phyloP scores from a whole-genome alignment of 2,797 vertebrate genomes.

The Myripristis murdjan region DNA sequence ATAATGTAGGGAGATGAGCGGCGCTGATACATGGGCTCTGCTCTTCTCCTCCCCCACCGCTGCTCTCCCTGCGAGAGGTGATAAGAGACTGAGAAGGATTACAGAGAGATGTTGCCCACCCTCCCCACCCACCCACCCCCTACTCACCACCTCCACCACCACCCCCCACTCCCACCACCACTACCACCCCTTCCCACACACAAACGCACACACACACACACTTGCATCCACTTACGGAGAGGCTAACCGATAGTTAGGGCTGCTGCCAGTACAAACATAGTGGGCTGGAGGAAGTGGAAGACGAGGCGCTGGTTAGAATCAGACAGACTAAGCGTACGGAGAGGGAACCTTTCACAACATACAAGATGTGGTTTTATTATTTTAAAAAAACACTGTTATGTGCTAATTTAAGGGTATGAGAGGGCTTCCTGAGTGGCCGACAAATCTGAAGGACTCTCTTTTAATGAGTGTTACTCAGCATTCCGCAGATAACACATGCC shows the following conservation, averaged over 20 bases:
- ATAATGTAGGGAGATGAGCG: slow-evolving; percentile 74
- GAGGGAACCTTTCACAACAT: slow-evolving; percentile 17
- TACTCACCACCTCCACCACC: no score
- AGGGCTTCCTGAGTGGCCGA: neutral
- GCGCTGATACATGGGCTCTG: slow-evolving; percentile 55
- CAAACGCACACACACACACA: slow-evolving; percentile 24
- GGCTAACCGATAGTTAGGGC: no score
- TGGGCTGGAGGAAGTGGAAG: neutral
- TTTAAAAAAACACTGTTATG: neutral
- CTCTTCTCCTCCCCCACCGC: slow-evolving; percentile 50
- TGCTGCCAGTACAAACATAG: neutral
- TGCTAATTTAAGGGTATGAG: neutral
- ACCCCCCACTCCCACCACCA: no score
- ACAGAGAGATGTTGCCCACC: slow-evolving; percentile 33
- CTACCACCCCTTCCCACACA: neutral
- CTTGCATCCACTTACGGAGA: slow-evolving; percentile 33
- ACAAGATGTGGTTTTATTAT: slow-evolving; percentile 5
- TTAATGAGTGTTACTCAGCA: neutral
- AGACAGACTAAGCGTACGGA: no score
- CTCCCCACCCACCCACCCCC: slow-evolving; percentile 26
- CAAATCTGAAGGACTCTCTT: neutral
- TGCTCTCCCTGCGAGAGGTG: slow-evolving; percentile 59
- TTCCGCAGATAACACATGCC: neutral
- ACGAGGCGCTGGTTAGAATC: no score
- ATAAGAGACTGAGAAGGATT: slow-evolving; percentile 70